These are phyloP conservation scores for Rallus crepitans DNA, from an alignment of 2,797 vertebrate species.

Conservation along the genomic window DNA sequence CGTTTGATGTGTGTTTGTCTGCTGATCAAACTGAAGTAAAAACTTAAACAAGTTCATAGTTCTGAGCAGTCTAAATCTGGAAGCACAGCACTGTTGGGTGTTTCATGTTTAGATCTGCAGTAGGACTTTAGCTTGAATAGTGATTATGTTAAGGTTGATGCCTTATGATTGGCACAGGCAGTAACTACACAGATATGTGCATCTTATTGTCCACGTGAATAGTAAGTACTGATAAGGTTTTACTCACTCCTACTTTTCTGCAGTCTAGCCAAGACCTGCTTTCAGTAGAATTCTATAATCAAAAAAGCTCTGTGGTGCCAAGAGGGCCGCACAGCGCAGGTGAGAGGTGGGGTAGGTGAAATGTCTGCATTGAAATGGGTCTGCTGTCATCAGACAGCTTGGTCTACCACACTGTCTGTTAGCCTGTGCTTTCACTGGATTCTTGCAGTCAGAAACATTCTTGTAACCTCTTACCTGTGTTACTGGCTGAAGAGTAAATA, in stretches of 20 bases:
- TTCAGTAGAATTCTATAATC: background rate
- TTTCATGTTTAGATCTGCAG: background rate
- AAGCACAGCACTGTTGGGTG: background rate
- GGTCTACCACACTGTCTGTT: background rate
- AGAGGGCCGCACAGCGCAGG: background rate
- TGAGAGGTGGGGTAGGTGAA: background rate
- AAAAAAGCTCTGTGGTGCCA: background rate
- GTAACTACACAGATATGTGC: background rate
- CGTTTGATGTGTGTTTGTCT: background rate
- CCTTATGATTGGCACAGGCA: background rate
- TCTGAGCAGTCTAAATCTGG: background rate
- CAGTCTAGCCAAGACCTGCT: background rate
- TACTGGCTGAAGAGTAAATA: background rate
- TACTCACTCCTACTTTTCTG: background rate
- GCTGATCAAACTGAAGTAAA: background rate
- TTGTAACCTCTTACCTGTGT: background rate
- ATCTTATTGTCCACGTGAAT: rapidly evolving
- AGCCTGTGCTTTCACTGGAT: background rate
- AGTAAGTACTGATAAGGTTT: background rate
- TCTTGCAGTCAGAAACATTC: background rate
- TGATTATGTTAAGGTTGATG: background rate
- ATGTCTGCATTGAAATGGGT: background rate
- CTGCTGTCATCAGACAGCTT: rapidly evolving
- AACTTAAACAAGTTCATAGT: background rate
- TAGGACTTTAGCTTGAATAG: background rate